A percentile compares a stretch with the other conserved stretches of the same genome.
Conservation (phyloP, 1,140 invertebrate species). For the Formica selysi region DNA sequence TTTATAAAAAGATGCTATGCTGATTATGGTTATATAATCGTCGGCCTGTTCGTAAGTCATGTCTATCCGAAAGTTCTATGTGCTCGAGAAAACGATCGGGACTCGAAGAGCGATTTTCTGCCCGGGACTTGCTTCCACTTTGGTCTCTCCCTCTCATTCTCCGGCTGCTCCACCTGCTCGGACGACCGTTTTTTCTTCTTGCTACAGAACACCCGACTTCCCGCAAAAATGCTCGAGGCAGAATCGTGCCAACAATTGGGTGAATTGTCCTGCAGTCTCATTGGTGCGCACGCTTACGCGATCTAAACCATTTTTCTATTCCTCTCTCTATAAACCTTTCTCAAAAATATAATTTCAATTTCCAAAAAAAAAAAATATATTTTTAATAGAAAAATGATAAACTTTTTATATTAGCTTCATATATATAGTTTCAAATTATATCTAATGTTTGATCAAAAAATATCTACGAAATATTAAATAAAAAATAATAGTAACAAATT, state of each 20-base stretch:
- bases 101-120: conserved; percentile 67
- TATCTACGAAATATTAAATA: not conserved
- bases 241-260: conserved; percentile 41
- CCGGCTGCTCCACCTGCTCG: conserved; percentile 67
- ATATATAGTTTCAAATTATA: not conserved
- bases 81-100: conserved; percentile 32
- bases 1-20: not conserved
- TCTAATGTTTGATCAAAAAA: not conserved
- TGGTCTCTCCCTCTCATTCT: conserved; percentile 67
- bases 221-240: conserved; percentile 64
- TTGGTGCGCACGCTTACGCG: conserved; percentile 1
- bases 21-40: not conserved
- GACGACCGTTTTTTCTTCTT: conserved; percentile 66
- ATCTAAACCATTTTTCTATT: conserved; percentile 28
- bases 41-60: conserved; percentile 11
- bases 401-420: not conserved
- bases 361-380: not conserved
- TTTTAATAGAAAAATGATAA: not conserved
- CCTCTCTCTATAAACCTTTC: not conserved
- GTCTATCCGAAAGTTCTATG: conserved; percentile 25
- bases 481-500: not conserved
- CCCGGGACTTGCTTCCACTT: conserved; percentile 65
- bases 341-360: not conserved
- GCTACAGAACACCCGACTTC: conserved; percentile 60
- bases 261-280: conserved; percentile 4